phyloP scores from a whole-genome alignment of 1,140 invertebrate genomes.

The Drosophila albomicans region DNA sequence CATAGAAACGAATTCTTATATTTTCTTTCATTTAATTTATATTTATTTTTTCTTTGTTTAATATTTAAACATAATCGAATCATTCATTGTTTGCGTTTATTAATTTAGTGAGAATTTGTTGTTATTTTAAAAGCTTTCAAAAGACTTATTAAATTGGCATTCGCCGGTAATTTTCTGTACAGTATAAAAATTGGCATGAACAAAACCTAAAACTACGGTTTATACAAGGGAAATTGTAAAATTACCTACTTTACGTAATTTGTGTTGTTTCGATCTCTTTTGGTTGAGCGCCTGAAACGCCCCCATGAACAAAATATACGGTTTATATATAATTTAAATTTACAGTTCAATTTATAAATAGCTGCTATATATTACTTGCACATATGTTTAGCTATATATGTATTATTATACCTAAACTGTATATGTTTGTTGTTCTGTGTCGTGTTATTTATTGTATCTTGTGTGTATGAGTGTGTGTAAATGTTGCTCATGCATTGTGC shows the following conservation, averaged over 20 bases:
- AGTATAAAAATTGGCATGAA: conserved; percentile 49
- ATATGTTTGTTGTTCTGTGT: conserved; percentile 11
- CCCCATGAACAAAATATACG: conserved; percentile 47
- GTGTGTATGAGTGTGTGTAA: conserved; percentile 45
- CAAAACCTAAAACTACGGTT: conserved; percentile 60
- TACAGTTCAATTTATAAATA: conserved; percentile 70
- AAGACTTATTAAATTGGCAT: conserved; percentile 49
- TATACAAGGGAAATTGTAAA: conserved; percentile 61
- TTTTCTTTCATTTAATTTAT: conserved; percentile 20
- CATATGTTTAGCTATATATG: conserved; percentile 55
- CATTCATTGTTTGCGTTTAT: conserved; percentile 9
- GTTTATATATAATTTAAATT: conserved; percentile 44
- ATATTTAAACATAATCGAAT: conserved; percentile 12
- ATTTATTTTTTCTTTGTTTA: conserved; percentile 13
- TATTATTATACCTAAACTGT: conserved; percentile 43
- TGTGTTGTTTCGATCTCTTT: conserved; percentile 9
- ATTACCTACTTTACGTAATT: conserved; percentile 52
- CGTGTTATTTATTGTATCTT: conserved; percentile 18
- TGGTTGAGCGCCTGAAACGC: conserved; percentile 29
- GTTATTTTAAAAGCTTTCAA: conserved; percentile 75
- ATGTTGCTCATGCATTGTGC: conserved; percentile 35
- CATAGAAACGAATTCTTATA: conserved; percentile 48
- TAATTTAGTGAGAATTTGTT: conserved; percentile 74
- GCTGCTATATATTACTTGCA: conserved; percentile 68
- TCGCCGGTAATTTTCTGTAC: conserved; percentile 46